Evolutionary conservation across 2,797 vertebrate genomes (phyloP).

Genomic region (Mormyrops attenuatus): DNA sequence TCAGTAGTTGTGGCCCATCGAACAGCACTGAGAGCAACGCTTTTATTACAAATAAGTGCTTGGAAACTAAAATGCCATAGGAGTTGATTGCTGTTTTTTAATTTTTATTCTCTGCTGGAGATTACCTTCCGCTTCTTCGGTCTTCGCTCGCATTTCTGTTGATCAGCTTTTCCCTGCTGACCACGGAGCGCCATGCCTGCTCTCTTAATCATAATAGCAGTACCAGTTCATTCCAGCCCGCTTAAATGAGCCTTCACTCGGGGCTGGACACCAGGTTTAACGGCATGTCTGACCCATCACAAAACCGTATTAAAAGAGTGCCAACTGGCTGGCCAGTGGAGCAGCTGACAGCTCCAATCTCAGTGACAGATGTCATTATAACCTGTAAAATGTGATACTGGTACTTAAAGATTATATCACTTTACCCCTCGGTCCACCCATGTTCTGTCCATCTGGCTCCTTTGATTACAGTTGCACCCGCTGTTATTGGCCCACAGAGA

Average conservation of each 20-base stretch:
- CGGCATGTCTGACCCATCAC: conserved; percentile 56
- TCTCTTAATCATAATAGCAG: background rate
- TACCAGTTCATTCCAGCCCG: background rate
- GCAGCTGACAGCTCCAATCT: conserved; percentile 65
- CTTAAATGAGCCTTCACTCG: conserved; percentile 26
- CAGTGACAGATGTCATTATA: conserved; percentile 71
- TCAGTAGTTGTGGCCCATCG: background rate
- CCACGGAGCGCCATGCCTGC: background rate
- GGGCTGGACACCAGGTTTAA: conserved; percentile 50
- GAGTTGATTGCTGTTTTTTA: background rate
- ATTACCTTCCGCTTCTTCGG: background rate
- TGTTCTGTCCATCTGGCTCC: conserved; percentile 47
- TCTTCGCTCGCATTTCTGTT: background rate
- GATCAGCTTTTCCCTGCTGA: background rate
- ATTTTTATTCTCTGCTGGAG: background rate
- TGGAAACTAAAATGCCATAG: background rate
- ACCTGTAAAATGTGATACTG: conserved; percentile 69
- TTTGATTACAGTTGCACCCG: conserved; percentile 32
- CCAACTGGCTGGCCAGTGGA: conserved; percentile 59
- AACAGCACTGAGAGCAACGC: background rate
- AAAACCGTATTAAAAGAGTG: conserved; percentile 63
- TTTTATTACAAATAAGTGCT: background rate
- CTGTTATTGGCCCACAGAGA: conserved; percentile 39
- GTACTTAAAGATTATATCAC: conserved; percentile 66
- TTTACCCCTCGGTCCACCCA: conserved; percentile 53